Base-by-base conservation (phyloP, 2,888 invertebrate genomes). In the Caenorhabditis parvicauda region DNA sequence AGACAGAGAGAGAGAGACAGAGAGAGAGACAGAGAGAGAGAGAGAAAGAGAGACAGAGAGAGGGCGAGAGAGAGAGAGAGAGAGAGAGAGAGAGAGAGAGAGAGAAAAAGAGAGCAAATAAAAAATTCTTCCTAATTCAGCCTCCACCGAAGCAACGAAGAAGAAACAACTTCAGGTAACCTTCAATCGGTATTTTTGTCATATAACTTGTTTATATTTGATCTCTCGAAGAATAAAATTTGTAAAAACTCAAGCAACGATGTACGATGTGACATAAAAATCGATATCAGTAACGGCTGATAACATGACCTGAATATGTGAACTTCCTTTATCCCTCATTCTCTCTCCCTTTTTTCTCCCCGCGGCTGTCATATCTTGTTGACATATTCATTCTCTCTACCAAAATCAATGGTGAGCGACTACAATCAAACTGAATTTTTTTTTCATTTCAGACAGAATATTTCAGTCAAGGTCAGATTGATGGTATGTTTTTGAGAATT, bases 401-500 rank as follows among this genome's bases (percentile, higher is more conserved):
- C 28, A 52, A 7, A 27, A n/a, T 2, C 19, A 47, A 9, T 17
- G 21, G 12, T 28, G 35, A 54, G 42, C n/a, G 27, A 41, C 14
- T 19, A 22, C 17, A 28, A 50, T 46, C 56, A 58, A 58, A 53
- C 57, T 22, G 57, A 61, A 41, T 59, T 59, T 35, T 60, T 67
- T 55, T 54, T 58, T n/a, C n/a, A n/a, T n/a, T n/a, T n/a, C n/a
- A 59, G 59, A 59, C 54, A 2, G 59, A 59, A 27, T 53, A 48
- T 55, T 59, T 54, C 51, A 39, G 50, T 2, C 65, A 66, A 37
- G 54, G 61, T 24, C 61, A 60, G 42, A 69, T 69, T 38, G 69
- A 69, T 55, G 65, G 68, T 69, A 21, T 38, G 68, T 54, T 32
- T 21, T 45, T 12, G 3, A n/a, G 5, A n/a, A n/a, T n/a, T n/a